A percentile compares a stretch with the other conserved stretches of the same genome.
phyloP scores from a whole-genome alignment of 2,888 invertebrate genomes.

The Ophioninae sp. region DNA sequence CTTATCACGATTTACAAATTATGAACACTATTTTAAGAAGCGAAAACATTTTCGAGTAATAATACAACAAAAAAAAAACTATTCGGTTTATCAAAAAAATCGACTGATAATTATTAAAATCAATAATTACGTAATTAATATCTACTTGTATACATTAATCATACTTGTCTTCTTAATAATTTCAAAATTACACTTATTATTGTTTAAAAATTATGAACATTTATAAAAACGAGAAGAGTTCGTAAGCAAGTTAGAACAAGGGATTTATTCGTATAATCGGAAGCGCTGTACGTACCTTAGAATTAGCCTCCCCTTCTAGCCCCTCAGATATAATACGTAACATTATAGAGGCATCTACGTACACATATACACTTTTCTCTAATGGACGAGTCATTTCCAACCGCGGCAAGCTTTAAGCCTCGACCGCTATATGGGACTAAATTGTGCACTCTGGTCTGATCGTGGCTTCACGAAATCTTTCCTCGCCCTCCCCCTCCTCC shows the following conservation, averaged over 20 bases:
- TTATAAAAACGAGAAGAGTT: neutral
- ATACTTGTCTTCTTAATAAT: no score
- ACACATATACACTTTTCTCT: slow-evolving; percentile 27
- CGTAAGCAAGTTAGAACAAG: slow-evolving; percentile 66
- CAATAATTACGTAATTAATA: neutral
- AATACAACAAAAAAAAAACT: no score
- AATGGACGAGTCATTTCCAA: slow-evolving; percentile 61
- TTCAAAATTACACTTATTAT: no score
- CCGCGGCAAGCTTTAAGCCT: slow-evolving; percentile 26
- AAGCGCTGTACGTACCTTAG: slow-evolving; percentile 70
- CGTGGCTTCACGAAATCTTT: slow-evolving; percentile 1
- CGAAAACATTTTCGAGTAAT: no score
- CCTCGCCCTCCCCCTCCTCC: neutral
- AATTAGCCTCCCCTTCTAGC: slow-evolving; percentile 64
- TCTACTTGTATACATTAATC: no score
- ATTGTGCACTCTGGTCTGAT: slow-evolving; percentile 17
- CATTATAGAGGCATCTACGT: slow-evolving; percentile 71
- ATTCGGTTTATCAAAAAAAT: no score
- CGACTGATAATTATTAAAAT: neutral
- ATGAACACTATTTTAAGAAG: no score
- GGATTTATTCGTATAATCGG: slow-evolving; percentile 69
- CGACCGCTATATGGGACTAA: slow-evolving; percentile 22
- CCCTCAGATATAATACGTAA: slow-evolving; percentile 72
- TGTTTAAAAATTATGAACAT: neutral
- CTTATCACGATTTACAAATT: no score